These are phyloP conservation scores for Megastigmus dorsalis DNA, from an alignment of 2,888 invertebrate species.

Conservation along the genomic window DNA sequence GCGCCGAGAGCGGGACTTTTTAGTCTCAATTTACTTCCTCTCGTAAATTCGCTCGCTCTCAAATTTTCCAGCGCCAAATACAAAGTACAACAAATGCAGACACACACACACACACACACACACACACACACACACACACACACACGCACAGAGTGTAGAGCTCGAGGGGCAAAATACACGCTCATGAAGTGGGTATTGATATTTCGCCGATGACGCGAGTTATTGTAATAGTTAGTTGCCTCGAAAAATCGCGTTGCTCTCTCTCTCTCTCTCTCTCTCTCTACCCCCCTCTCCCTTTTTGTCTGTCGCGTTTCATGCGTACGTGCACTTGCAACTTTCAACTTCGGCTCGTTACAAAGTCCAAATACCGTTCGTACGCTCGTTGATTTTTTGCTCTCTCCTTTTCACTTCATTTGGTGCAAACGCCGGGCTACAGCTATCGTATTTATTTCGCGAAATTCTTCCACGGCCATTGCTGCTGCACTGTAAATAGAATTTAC, in stretches of 20 bases:
- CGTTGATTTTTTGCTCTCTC: no score
- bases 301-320: no score
- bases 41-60: constrained; percentile 39
- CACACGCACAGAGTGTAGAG: neutral
- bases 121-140: no score
- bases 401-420: neutral
- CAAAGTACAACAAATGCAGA: constrained; percentile 21
- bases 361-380: neutral
- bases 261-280: neutral
- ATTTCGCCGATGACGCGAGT: constrained; percentile 30
- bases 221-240: constrained; percentile 15
- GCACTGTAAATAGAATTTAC: no score
- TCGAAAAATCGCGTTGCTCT: neutral
- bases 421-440: no score
- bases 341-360: neutral
- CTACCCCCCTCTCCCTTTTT: neutral
- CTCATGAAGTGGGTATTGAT: constrained; percentile 38
- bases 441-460: neutral
- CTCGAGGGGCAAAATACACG: neutral
- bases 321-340: neutral
- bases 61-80: constrained; percentile 43
- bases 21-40: constrained; percentile 46
- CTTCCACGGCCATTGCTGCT: no score
- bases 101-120: no score
- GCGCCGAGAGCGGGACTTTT: constrained; percentile 40